Evolutionary conservation across 2,888 invertebrate genomes (phyloP).

Genomic region (Amiota mariae): DNA sequence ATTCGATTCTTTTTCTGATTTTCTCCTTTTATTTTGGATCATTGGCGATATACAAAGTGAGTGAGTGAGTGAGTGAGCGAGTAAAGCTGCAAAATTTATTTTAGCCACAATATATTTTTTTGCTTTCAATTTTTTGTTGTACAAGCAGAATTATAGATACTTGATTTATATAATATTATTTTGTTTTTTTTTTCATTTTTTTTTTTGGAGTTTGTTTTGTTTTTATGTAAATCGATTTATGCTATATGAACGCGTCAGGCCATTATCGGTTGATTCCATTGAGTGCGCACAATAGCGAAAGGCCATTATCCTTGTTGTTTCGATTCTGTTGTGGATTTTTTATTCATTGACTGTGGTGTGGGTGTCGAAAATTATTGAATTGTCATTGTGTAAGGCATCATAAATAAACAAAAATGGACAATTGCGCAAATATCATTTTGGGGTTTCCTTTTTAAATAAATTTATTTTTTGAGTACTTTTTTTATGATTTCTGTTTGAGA

Average conservation of each 20-base stretch:
- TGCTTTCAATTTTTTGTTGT: not conserved
- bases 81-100: conserved; percentile 21
- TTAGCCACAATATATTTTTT: conserved; percentile 6
- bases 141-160: not conserved
- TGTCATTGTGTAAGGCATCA: conserved; percentile 16
- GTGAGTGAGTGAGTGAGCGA: not conserved
- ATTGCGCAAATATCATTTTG: not conserved
- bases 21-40: not conserved
- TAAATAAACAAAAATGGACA: conserved; percentile 16
- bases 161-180: not conserved
- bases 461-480: too few relatives aligned
- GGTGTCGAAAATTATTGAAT: conserved; percentile 11
- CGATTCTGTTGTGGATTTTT: not conserved
- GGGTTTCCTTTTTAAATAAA: not conserved
- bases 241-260: not conserved
- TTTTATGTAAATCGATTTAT: conserved; percentile 23
- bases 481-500: too few relatives aligned
- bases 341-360: not conserved
- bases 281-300: conserved; percentile 13
- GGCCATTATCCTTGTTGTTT: conserved; percentile 23
- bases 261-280: conserved; percentile 12
- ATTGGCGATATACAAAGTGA: not conserved
- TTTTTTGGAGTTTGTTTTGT: not conserved
- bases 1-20: not conserved
- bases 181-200: not conserved